Base-by-base conservation (phyloP, 2,113 vertebrate species). In the Capreolus pygargus region DNA sequence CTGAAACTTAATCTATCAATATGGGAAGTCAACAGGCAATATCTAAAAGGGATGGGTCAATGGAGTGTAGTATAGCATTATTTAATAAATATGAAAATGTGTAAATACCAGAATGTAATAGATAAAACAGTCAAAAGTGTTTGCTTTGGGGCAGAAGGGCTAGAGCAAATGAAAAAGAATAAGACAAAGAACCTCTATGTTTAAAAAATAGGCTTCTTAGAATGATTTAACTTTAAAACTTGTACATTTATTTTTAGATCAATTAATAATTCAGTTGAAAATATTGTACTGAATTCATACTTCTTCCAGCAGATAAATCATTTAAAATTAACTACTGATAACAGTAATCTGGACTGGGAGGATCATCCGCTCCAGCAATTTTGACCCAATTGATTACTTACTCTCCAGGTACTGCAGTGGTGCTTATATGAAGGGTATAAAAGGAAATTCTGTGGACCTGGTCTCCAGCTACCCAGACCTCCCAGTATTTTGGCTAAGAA, bases 401-500 rank as follows among this genome's bases (percentile, higher is more conserved):
- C 55, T 86, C 10, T 92, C 60, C 81, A 96, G 96, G 91, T 92
- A 94, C 43, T 55, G 3, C 52, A 50, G 79, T 89, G 86, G 57
- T 54, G 30, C 55, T 76, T 87, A n/a, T 28, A 97, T 64, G 19
- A 84, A 79, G 54, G 9, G 1, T 54, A 52, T 33, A 81, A 96
- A 87, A 95, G 78, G 54, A 89, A 87, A 81, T 54, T 95, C 94
- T 95, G 87, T 97, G 52, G 54, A 92, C 15, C 54, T 97, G 27
- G 33, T 91, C 27, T 94, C 39, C 27, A 94, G 64, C 94, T 95
- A 97, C 76, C 52, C 92, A 96, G 95, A 97, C 94, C 92, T 96
- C 97, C 92, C 97, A 96, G 95, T 85, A 94, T 93, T 97, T 96
- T 98, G 95, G 96, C 94, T 91, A 86, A 81, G 85, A 78, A 57